Evolutionary conservation across 2,113 vertebrate species (phyloP), one percentile per base, ranked within the genome.

Genomic region (Gymnocephalus cernua): DNA sequence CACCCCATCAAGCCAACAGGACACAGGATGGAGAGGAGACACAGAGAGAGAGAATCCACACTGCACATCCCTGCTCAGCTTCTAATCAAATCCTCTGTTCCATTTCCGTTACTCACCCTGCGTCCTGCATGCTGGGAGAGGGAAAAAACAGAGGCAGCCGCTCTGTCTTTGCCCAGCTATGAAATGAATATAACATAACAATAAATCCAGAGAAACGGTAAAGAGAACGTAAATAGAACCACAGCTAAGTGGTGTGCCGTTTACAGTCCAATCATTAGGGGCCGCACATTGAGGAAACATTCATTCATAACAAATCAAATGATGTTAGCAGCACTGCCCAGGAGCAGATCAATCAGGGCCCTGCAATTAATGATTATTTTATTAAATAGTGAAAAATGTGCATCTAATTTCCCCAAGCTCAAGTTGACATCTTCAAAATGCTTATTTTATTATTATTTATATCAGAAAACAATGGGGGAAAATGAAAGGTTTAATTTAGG

Each of bases 31-130:
- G 81, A 77, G 56, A 61, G 57, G 69, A 74, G 73, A 66, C 41
- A 53, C 78, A 58, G n/a, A 65, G 74, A 63, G 74, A 63, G 45
- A 78, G 50, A 45, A 44, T 70, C 70, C 77, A 74, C 79, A 29
- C 11, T 51, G 35, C 69, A 70, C 79, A 51, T 59, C 69, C 76
- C 65, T 18, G 15, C 77, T 79, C 77, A 29, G 80, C 63, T 25
- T 61, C 77, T 80, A 88, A 90, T 92, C 86, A 56, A 82, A 91
- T 86, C 68, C 77, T 83, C 82, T 58, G 59, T 38, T 87, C 71
- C 59, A 50, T 73, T 63, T 53, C 47, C 68, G 41, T 65, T 76
- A 13, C 35, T 25, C 59, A 9, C 64, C 41, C 18, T 67, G 64
- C 21, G 11, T 19, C 35, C 74, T 19, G 47, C 65, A 1, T 6